phyloP scores from a whole-genome alignment of 53 echinoderm and acorn worm species.

The Astropecten irregularis region DNA sequence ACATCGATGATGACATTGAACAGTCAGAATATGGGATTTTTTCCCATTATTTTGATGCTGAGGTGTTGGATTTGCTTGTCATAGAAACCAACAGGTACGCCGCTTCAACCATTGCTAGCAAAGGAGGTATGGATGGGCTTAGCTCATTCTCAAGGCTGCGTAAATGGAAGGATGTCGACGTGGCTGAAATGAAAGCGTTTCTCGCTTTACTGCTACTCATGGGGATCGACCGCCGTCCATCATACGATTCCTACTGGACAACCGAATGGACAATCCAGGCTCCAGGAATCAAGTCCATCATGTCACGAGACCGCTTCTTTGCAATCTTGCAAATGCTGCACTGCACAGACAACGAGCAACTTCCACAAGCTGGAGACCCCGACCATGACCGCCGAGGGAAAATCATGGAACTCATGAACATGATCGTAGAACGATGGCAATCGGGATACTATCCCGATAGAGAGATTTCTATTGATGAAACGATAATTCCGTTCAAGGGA shows the following conservation, averaged over 20 bases:
- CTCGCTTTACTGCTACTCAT: slow-evolving; percentile 5
- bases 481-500: slow-evolving; percentile 40
- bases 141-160: neutral
- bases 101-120: neutral
- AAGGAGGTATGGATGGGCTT: slow-evolving; percentile 18
- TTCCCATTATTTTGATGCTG: neutral
- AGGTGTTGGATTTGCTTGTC: slow-evolving; percentile 28
- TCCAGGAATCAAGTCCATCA: slow-evolving; percentile 17
- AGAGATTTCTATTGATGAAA: slow-evolving; percentile 35
- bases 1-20: neutral
- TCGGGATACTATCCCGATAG: slow-evolving; percentile 29
- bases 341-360: slow-evolving; percentile 42
- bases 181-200: slow-evolving; percentile 10
- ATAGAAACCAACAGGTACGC: slow-evolving; percentile 36
- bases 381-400: slow-evolving; percentile 9
- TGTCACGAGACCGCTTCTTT: slow-evolving; percentile 29
- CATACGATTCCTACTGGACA: slow-evolving; percentile 16
- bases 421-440: slow-evolving; percentile 2
- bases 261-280: slow-evolving; percentile 11
- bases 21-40: slow-evolving; percentile 40
- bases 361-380: neutral
- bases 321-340: slow-evolving; percentile 5
- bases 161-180: slow-evolving; percentile 11
- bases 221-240: slow-evolving; percentile 7
- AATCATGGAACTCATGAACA: slow-evolving; percentile 11